Evolutionary conservation across 2,797 vertebrate species (phyloP).

Genomic region (Molossus alvarezi): DNA sequence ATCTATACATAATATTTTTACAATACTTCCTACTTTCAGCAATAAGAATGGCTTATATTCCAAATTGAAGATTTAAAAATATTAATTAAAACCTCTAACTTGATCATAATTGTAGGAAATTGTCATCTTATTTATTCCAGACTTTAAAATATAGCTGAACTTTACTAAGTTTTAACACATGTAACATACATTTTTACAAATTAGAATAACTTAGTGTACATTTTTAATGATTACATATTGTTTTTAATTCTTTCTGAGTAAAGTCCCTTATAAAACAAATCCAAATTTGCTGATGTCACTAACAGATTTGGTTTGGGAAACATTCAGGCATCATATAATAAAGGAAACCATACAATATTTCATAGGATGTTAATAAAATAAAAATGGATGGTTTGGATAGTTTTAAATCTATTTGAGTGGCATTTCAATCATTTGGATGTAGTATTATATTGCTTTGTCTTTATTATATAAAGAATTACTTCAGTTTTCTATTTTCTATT

Average conservation of each 20-base stretch:
- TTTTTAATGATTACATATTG: not conserved
- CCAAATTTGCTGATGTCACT: not conserved
- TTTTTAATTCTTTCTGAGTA: constrained; percentile 33
- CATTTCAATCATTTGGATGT: not conserved
- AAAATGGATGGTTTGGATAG: not conserved
- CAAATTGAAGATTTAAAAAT: not conserved
- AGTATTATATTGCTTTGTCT: not conserved
- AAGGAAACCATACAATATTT: not conserved
- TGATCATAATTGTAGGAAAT: constrained; percentile 18
- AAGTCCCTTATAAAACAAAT: constrained; percentile 3
- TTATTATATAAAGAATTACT: not conserved
- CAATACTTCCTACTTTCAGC: not conserved
- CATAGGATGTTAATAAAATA: constrained; percentile 10
- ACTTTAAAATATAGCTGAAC: not conserved
- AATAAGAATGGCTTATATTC: not conserved
- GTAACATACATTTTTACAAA: not conserved
- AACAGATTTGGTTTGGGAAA: not conserved
- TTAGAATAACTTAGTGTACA: not conserved
- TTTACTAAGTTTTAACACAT: not conserved
- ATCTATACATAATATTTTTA: not conserved
- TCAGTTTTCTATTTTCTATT: constrained; percentile 30
- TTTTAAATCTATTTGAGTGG: not conserved
- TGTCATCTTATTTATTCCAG: not conserved
- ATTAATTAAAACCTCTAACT: constrained; percentile 36
- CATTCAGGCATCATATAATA: not conserved